Conservation (phyloP, 1,140 invertebrate genomes). For the Panagrolaimus sp. region DNA sequence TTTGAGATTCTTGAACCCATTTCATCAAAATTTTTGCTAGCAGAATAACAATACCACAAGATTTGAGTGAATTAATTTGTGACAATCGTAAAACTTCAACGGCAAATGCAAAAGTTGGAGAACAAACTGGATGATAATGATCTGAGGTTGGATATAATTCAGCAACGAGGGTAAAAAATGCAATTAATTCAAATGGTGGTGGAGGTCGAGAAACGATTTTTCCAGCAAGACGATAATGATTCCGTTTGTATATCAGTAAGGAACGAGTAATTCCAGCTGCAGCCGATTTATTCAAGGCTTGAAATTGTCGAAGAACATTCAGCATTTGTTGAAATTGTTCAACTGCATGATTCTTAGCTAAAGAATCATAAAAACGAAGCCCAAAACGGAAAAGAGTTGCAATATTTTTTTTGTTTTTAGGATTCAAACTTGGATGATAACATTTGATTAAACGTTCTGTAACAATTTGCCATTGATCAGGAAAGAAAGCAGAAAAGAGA, state of each 20-base stretch:
- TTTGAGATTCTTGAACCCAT: slow-evolving; percentile 6
- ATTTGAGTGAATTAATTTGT: slow-evolving; percentile 1
- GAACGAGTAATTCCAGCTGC: background rate
- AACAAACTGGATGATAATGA: background rate
- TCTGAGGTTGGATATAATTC: slow-evolving; percentile 9
- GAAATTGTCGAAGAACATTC: background rate
- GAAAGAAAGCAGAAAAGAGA: background rate
- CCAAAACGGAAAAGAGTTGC: background rate
- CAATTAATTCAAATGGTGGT: background rate
- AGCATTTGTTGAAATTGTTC: background rate
- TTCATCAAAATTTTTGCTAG: background rate
- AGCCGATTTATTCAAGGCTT: background rate
- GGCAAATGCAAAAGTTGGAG: background rate
- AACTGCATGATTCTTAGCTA: background rate
- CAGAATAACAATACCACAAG: background rate
- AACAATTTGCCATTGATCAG: slow-evolving; percentile 3
- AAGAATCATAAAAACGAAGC: background rate
- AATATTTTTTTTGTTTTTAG: background rate
- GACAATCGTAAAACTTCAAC: slow-evolving; percentile 4
- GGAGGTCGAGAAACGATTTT: background rate
- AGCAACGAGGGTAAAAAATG: background rate
- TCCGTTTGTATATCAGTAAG: background rate
- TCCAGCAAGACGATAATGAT: background rate
- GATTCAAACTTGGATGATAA: background rate
- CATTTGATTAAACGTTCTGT: slow-evolving; percentile 2